Base-by-base conservation (phyloP, 2,113 vertebrate genomes). In the Salvator merianae region DNA sequence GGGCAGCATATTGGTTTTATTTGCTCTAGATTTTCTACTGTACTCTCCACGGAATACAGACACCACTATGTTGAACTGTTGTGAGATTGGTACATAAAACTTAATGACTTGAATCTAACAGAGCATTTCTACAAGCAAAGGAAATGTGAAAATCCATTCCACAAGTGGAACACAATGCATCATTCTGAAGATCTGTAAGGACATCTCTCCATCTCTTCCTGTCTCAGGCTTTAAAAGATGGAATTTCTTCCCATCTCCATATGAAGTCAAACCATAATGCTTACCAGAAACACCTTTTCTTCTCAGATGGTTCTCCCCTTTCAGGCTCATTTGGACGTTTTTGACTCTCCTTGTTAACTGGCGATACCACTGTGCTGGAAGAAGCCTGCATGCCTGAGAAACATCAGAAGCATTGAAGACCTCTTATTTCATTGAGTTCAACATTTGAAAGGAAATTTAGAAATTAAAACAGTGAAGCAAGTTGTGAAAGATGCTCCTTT, bases 371-470 rank as follows among this genome's bases (percentile, higher is more conserved):
- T 38, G 92, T 92, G 91, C 97, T 97, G 65, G 97, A 98, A 10
- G 97, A 95, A 14, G 96, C 98, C 92, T 99, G 98, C 90, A 99
- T 96, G 55, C 98, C 98, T 99, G 76, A 16, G 59, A 74, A 85
- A 65, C 20, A 83, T 38, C 89, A 70, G 7, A 82, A 86, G 72
- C 85, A 68, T n/a, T 38, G 28, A 79, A 24, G 73, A 82, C n/a
- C 63, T 47, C 7, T 38, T 20, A 47, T 36, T 79, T 20, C 36
- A 65, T 65, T 43, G 3, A 78, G 73, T 6, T 12, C 38, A 80
- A 76, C 24, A 68, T 65, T 55, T 84, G 40, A 69, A 69, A 77
- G 13, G 43, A 77, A 50, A 65, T 13, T 28, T 18, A 70, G 28
- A 77, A 24, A 70, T 24, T 12, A 30, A 30, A 38, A 40, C 66